These are phyloP conservation scores for Darevskia mixta DNA, from an alignment of 2,797 vertebrate species.

Conservation along the genomic window DNA sequence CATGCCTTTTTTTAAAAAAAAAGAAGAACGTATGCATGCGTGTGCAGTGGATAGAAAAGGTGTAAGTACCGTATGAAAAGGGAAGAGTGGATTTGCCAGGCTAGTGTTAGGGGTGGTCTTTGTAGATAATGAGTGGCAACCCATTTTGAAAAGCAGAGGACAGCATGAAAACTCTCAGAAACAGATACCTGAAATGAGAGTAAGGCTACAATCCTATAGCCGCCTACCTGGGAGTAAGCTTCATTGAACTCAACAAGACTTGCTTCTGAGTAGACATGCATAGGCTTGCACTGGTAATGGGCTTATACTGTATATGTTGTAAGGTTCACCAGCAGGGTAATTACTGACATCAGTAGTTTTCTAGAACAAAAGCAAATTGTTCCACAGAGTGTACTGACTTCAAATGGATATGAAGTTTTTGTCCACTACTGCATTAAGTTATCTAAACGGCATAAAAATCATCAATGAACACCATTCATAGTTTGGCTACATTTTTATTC, in stretches of 20 bases:
- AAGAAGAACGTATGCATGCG: not conserved
- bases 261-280: not conserved
- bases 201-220: not conserved
- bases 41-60: no score
- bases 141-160: not conserved
- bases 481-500: slow-evolving; percentile 99
- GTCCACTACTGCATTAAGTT: slow-evolving; percentile 45
- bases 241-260: not conserved
- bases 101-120: not conserved
- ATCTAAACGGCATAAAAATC: slow-evolving; percentile 69
- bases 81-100: not conserved
- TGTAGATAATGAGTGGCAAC: not conserved
- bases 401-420: not conserved
- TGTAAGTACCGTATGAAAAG: not conserved
- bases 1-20: not conserved
- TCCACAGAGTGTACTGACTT: not conserved
- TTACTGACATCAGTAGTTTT: not conserved
- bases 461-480: slow-evolving; percentile 80
- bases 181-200: not conserved
- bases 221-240: not conserved
- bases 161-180: not conserved
- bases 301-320: slow-evolving; percentile 8
- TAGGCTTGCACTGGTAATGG: not conserved
- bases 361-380: not conserved
- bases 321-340: not conserved